Conservation (phyloP, 2,888 invertebrate species). For the Thymelicus lineola region DNA sequence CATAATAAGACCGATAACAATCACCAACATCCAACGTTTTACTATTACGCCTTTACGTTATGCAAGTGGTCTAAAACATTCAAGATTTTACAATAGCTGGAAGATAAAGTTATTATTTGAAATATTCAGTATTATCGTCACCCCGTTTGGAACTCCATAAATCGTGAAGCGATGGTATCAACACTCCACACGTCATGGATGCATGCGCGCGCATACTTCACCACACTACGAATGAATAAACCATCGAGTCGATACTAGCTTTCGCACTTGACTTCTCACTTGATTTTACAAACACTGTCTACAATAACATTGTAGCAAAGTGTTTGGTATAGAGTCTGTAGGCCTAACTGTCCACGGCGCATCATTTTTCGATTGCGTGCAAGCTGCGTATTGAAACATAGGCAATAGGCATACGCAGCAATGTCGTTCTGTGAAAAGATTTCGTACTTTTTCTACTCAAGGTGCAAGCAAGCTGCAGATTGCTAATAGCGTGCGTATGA, state of each 20-base stretch:
- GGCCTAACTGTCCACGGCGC: no score
- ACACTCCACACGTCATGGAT: slow-evolving; percentile 45
- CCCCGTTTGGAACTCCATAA: slow-evolving; percentile 42
- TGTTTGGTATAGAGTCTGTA: no score
- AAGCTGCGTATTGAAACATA: no score
- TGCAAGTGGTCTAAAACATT: slow-evolving; percentile 34
- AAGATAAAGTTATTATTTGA: slow-evolving; percentile 48
- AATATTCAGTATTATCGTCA: slow-evolving; percentile 48
- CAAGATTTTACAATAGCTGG: slow-evolving; percentile 33
- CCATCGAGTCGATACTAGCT: slow-evolving; percentile 26
- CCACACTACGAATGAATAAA: slow-evolving; percentile 36
- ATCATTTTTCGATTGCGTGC: no score
- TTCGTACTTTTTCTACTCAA: no score
- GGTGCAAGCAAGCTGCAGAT: no score
- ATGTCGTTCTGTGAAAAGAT: no score
- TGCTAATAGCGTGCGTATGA: no score
- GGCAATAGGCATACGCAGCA: no score
- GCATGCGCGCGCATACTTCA: slow-evolving; percentile 35
- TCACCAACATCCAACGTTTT: neutral
- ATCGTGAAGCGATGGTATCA: slow-evolving; percentile 49
- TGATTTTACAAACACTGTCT: neutral
- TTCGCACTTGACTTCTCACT: slow-evolving; percentile 26
- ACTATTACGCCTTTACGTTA: slow-evolving; percentile 19
- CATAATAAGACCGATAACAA: neutral
- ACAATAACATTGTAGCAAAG: no score